Evolutionary conservation across 2,113 vertebrate genomes (phyloP).

Genomic region (Sarotherodon lohbergeri): DNA sequence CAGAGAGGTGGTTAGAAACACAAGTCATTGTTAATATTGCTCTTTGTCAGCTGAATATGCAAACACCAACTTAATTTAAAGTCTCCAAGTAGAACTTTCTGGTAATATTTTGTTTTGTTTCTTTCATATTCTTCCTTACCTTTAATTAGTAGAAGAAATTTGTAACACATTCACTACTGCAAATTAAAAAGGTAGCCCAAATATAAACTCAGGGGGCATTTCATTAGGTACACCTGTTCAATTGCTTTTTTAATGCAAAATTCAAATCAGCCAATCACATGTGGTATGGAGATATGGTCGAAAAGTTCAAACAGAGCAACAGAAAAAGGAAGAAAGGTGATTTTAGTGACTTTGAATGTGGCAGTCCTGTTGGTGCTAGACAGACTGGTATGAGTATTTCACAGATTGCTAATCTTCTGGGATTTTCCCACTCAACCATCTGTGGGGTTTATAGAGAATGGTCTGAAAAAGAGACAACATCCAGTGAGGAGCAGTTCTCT

Average conservation of each 20-base stretch:
- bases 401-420: neutral
- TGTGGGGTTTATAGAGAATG: neutral
- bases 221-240: neutral
- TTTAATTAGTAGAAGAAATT: neutral
- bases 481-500: neutral
- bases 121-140: neutral
- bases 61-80: neutral
- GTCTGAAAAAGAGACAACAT: neutral
- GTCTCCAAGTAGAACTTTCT: neutral
- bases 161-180: neutral
- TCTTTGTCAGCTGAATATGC: neutral
- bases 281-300: neutral
- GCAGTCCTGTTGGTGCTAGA: neutral
- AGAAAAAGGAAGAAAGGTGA: neutral
- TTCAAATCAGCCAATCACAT: neutral
- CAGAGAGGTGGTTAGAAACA: neutral
- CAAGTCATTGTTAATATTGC: neutral
- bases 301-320: neutral
- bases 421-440: neutral
- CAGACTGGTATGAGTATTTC: neutral
- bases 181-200: neutral
- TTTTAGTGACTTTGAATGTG: neutral
- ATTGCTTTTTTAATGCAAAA: neutral
- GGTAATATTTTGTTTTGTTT: neutral
- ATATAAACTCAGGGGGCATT: neutral